These are phyloP conservation scores for Polyodon spathula DNA, from an alignment of 2,113 vertebrate genomes.

Conservation along the genomic window DNA sequence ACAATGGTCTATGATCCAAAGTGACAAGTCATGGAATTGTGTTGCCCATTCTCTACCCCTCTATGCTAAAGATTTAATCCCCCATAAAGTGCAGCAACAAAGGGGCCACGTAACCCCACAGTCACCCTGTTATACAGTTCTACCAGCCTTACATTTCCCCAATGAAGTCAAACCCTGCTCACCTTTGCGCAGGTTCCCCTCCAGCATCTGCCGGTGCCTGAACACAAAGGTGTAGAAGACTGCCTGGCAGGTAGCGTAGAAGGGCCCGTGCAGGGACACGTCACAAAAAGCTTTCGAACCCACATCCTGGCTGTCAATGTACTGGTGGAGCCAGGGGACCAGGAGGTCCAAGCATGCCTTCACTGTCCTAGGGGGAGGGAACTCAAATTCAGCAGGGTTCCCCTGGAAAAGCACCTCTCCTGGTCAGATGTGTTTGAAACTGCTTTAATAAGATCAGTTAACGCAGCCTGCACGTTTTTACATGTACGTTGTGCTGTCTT, in stretches of 20 bases:
- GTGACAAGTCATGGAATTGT: too few species aligned
- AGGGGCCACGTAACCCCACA: too few species aligned
- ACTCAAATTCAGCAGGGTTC: not conserved
- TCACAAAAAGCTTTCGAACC: slow-evolving; percentile 75
- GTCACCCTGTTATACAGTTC: too few species aligned
- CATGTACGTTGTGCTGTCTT: too few species aligned
- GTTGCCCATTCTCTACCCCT: too few species aligned
- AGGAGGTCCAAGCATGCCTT: slow-evolving; percentile 85
- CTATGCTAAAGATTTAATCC: too few species aligned
- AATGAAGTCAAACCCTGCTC: slow-evolving; percentile 20
- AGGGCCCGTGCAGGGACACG: slow-evolving; percentile 76
- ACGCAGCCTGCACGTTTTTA: too few species aligned
- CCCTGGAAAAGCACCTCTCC: not conserved
- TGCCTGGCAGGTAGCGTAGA: slow-evolving; percentile 83
- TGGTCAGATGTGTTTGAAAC: not conserved
- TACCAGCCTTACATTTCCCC: too few species aligned
- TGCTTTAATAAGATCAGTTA: too few species aligned
- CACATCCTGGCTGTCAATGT: slow-evolving; percentile 80
- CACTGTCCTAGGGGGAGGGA: slow-evolving; percentile 63
- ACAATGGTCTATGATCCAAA: too few species aligned
- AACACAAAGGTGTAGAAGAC: slow-evolving; percentile 86
- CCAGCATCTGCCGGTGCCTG: slow-evolving; percentile 74
- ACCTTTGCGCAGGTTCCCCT: slow-evolving; percentile 84
- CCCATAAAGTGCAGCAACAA: not conserved
- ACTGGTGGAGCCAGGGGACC: slow-evolving; percentile 79